Conservation (phyloP, 2,888 invertebrate species). For the Andrena dorsata region DNA sequence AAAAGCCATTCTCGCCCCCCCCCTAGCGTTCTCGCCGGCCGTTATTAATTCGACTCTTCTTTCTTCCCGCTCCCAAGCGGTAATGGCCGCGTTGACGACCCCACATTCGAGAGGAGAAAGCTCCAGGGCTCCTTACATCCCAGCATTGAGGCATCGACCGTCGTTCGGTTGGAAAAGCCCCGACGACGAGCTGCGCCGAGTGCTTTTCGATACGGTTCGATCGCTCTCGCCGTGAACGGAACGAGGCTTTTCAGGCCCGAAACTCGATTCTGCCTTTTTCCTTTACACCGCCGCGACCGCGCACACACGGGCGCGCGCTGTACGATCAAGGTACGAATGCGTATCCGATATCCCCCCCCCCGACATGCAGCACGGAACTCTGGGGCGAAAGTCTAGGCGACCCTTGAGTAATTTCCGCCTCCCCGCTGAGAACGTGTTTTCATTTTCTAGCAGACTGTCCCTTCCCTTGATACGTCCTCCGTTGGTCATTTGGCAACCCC, state of each 20-base stretch:
- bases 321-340: conserved; percentile 40
- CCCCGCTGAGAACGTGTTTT: background rate
- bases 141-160: conserved; percentile 49
- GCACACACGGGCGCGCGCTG: background rate
- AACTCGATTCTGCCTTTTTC: conserved; percentile 50
- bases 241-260: conserved; percentile 57
- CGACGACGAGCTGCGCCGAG: conserved; percentile 54
- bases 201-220: conserved; percentile 72
- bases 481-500: too few species aligned
- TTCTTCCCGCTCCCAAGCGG: conserved; percentile 7
- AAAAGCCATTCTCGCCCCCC: conserved; percentile 26
- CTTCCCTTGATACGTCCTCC: conserved; percentile 4
- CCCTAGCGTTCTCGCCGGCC: background rate
- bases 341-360: conserved; percentile 35
- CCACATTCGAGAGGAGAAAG: conserved; percentile 45
- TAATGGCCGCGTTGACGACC: conserved; percentile 45
- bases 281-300: conserved; percentile 25
- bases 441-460: background rate
- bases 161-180: conserved; percentile 54
- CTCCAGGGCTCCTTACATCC: conserved; percentile 29
- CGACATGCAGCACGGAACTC: conserved; percentile 20
- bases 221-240: conserved; percentile 54
- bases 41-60: conserved; percentile 51
- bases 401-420: conserved; percentile 18
- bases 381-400: background rate